These are phyloP conservation scores for Rhorus exstirpatorius DNA, from an alignment of 2,888 invertebrate species.

Conservation along the genomic window DNA sequence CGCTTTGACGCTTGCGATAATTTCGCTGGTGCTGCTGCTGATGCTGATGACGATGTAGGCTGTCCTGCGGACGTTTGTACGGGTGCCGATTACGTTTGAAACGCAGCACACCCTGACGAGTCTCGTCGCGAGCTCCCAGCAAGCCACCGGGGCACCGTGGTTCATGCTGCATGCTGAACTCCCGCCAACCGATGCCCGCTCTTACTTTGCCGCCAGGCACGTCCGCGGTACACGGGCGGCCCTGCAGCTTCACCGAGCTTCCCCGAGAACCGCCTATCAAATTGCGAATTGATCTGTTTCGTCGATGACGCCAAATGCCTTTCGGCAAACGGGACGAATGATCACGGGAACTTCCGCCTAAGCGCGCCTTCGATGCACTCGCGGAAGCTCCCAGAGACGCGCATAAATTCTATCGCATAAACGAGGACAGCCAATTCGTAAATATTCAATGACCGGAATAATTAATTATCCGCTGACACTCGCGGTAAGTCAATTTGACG, in stretches of 20 bases:
- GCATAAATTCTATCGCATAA: too few species aligned
- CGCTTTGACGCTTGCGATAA: neutral
- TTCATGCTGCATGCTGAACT: conserved; percentile 86
- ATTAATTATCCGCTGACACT: too few species aligned
- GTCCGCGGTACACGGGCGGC: conserved; percentile 66
- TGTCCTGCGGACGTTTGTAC: conserved; percentile 34
- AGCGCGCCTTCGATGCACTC: too few species aligned
- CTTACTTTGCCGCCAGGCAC: conserved; percentile 71
- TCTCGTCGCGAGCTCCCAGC: conserved; percentile 84
- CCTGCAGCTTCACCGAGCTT: conserved; percentile 57
- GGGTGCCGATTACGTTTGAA: conserved; percentile 57
- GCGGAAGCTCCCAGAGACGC: too few species aligned
- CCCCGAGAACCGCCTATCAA: too few species aligned
- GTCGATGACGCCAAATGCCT: too few species aligned
- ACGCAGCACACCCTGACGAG: conserved; percentile 81
- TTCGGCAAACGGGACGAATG: too few species aligned
- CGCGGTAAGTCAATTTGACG: too few species aligned
- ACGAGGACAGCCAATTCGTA: too few species aligned
- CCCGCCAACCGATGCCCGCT: conserved; percentile 67
- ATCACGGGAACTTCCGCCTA: too few species aligned
- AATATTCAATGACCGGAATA: too few species aligned
- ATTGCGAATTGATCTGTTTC: too few species aligned
- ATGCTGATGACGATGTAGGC: conserved; percentile 38
- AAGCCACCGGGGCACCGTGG: conserved; percentile 81
- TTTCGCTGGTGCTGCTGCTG: conserved; percentile 7